Percentiles rank a stretch among this genome's conserved stretches.
Evolutionary conservation across 2,797 vertebrate species (phyloP).

Genomic region (Sebastes hubbsi): DNA sequence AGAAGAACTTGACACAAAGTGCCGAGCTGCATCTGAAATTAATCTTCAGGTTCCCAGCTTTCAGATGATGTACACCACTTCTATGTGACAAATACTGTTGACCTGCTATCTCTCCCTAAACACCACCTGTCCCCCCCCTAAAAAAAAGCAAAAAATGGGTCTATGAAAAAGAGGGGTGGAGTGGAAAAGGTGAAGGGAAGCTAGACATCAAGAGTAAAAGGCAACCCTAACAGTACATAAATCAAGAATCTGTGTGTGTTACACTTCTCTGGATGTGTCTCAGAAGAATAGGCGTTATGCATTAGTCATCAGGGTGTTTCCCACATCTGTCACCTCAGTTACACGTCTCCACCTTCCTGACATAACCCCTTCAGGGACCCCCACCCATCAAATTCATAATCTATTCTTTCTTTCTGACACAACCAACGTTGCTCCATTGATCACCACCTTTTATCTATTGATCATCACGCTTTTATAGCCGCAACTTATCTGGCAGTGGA

Average conservation of each 20-base stretch:
- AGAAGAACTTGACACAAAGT: too few species aligned
- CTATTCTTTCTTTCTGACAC: not conserved
- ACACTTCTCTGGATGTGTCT: not conserved
- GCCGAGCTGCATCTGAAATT: too few species aligned
- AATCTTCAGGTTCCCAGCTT: too few species aligned
- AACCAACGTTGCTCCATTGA: not conserved
- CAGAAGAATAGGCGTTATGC: constrained; percentile 16
- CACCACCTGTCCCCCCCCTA: too few species aligned
- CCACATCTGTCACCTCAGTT: constrained; percentile 26
- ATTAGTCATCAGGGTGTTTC: constrained; percentile 41
- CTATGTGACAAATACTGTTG: too few species aligned
- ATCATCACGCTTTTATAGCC: not conserved
- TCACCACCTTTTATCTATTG: not conserved
- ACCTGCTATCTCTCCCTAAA: too few species aligned
- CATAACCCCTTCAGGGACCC: constrained; percentile 26
- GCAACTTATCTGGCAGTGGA: constrained; percentile 17
- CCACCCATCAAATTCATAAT: constrained; percentile 8
- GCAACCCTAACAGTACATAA: not conserved
- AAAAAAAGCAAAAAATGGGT: too few species aligned
- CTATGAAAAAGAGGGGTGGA: too few species aligned
- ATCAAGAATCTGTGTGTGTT: not conserved
- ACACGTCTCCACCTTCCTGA: constrained; percentile 38
- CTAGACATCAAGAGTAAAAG: not conserved
- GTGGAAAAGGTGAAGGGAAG: not conserved
- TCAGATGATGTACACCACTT: too few species aligned